These are phyloP conservation scores for Oxyura jamaicensis DNA, from an alignment of 2,113 vertebrate species.

Conservation along the genomic window DNA sequence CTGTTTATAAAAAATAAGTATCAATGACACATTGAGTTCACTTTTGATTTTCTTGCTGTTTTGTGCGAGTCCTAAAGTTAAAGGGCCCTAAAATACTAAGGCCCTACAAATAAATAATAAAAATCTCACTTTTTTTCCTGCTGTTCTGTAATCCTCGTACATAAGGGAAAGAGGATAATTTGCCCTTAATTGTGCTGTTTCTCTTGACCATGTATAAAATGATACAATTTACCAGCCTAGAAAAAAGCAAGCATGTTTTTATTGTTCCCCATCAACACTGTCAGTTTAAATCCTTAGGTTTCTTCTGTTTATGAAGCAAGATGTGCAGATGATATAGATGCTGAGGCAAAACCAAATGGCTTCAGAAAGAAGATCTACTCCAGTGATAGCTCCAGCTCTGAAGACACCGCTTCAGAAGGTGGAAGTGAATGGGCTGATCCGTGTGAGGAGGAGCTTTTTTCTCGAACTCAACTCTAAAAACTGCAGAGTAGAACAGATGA, in stretches of 20 bases:
- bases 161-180: conserved; percentile 1
- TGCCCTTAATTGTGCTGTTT: neutral
- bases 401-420: conserved; percentile 82
- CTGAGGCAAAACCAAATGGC: conserved; percentile 74
- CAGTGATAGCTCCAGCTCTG: conserved; percentile 83
- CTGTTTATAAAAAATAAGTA: neutral
- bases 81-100: neutral
- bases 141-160: conserved; percentile 5
- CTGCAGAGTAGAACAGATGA: conserved; percentile 72
- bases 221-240: neutral
- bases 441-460: conserved; percentile 79
- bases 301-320: conserved; percentile 92
- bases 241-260: neutral
- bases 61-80: neutral
- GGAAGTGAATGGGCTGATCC: conserved; percentile 81
- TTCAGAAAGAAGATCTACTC: conserved; percentile 78
- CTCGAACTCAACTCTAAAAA: conserved; percentile 83
- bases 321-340: conserved; percentile 78
- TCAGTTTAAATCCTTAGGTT: conserved; percentile 82
- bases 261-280: conserved; percentile 59
- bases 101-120: neutral
- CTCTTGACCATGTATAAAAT: neutral
- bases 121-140: neutral
- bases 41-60: conserved; percentile 10
- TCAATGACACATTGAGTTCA: neutral